These are phyloP conservation scores for Pipistrellus nathusii DNA, from an alignment of 2,797 vertebrate genomes.

Conservation along the genomic window DNA sequence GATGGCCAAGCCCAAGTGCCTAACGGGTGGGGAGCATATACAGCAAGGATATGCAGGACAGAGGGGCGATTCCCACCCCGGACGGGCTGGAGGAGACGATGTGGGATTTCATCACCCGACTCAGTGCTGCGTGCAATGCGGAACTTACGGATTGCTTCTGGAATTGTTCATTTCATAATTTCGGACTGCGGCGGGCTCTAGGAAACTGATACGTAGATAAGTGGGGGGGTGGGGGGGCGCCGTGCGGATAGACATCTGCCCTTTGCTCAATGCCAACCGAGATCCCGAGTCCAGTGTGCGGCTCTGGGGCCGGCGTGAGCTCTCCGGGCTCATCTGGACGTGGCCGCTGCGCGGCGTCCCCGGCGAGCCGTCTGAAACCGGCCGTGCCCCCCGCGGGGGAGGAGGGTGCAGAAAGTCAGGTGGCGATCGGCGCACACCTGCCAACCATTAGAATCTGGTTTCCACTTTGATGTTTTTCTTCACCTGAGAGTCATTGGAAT, in stretches of 20 bases:
- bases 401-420: not conserved
- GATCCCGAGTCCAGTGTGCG: not conserved
- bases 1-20: not conserved
- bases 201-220: not conserved
- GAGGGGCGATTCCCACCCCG: too few relatives aligned
- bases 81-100: not conserved
- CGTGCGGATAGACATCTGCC: rapidly evolving
- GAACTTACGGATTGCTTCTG: not conserved
- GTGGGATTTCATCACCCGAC: not conserved
- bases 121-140: not conserved
- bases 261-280: not conserved
- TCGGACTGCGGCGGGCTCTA: too few relatives aligned
- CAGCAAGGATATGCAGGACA: not conserved
- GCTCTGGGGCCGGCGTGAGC: not conserved
- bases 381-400: not conserved
- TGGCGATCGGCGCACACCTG: constrained; percentile 49
- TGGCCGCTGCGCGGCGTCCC: rapidly evolving
- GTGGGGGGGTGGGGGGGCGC: too few relatives aligned
- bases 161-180: not conserved
- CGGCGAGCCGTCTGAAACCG: not conserved
- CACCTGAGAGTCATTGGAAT: constrained; percentile 69
- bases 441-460: constrained; percentile 35
- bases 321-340: not conserved
- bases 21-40: not conserved
- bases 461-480: constrained; percentile 71